Percentiles rank a stretch among this genome's conserved stretches.
phyloP scores from a whole-genome alignment of 2,113 vertebrate genomes.

The Nibea albiflora region DNA sequence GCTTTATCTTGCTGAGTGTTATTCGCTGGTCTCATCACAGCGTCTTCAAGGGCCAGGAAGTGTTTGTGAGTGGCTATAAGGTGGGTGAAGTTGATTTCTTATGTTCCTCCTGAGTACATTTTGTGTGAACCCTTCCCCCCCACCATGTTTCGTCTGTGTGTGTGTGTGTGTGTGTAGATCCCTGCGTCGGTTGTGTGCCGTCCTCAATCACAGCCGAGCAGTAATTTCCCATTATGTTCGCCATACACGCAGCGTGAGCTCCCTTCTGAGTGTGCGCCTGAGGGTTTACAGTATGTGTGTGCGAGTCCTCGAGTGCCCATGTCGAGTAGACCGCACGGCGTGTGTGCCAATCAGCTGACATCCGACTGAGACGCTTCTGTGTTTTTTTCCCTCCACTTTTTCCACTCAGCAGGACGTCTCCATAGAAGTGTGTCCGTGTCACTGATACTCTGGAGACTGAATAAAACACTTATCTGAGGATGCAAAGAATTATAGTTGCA shows the following conservation, averaged over 20 bases:
- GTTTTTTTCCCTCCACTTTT: slow-evolving; percentile 3
- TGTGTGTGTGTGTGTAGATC: slow-evolving; percentile 3
- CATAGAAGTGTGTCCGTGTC: slow-evolving; percentile 19
- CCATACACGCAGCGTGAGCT: slow-evolving; percentile 35
- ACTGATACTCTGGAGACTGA: slow-evolving; percentile 20
- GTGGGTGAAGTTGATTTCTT: slow-evolving; percentile 48
- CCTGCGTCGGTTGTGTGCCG: not conserved
- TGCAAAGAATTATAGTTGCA: slow-evolving; percentile 21
- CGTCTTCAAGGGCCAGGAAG: slow-evolving; percentile 42
- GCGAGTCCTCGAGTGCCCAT: slow-evolving; percentile 38
- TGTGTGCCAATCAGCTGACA: slow-evolving; percentile 62
- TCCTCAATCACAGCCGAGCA: slow-evolving; percentile 39
- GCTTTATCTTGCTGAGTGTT: slow-evolving; percentile 48
- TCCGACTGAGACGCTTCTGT: slow-evolving; percentile 36
- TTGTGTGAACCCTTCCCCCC: slow-evolving; percentile 1
- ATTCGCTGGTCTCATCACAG: slow-evolving; percentile 47
- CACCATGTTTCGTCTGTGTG: not conserved
- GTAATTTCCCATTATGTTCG: slow-evolving; percentile 29
- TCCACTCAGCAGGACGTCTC: slow-evolving; percentile 35
- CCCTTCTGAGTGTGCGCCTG: slow-evolving; percentile 14
- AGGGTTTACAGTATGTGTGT: slow-evolving; percentile 36
- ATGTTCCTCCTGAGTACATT: slow-evolving; percentile 6
- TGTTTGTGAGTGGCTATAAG: slow-evolving; percentile 49
- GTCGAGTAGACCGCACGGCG: slow-evolving; percentile 49
- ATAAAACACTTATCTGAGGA: slow-evolving; percentile 35